Conservation (phyloP, 2,113 vertebrate genomes). For the Gila orcuttii region DNA sequence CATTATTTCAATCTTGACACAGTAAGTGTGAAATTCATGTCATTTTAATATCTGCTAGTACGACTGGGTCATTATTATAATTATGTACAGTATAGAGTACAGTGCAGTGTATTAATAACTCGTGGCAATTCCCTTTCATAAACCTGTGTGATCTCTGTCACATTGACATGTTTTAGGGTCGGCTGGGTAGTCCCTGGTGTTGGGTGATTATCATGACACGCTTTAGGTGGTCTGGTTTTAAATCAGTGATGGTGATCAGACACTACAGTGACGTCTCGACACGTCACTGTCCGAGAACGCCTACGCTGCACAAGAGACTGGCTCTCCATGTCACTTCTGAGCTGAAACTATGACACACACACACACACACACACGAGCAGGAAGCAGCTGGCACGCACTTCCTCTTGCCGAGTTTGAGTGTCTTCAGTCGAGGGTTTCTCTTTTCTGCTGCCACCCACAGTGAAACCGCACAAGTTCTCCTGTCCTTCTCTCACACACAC, state of each 20-base stretch:
- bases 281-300: neutral
- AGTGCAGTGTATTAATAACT: neutral
- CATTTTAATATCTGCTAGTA: neutral
- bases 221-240: neutral
- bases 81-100: too few relatives aligned
- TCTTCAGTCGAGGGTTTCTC: neutral
- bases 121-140: neutral
- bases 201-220: neutral
- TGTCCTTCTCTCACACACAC: too few relatives aligned
- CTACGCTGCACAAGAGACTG: neutral
- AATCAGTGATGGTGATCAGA: neutral
- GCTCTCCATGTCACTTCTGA: neutral
- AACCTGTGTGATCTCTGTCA: too few relatives aligned
- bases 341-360: slow-evolving; percentile 1
- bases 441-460: neutral
- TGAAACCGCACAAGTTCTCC: neutral
- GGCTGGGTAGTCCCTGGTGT: neutral
- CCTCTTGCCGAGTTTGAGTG: neutral
- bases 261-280: too few relatives aligned
- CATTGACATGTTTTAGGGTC: neutral
- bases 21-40: neutral
- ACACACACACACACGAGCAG: too few relatives aligned
- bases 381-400: neutral
- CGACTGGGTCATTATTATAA: too few relatives aligned
- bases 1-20: neutral